Percentiles rank a stretch among this genome's conserved stretches.
Conservation (phyloP, 2,797 vertebrate genomes). For the Odontamblyopus lacepedii region DNA sequence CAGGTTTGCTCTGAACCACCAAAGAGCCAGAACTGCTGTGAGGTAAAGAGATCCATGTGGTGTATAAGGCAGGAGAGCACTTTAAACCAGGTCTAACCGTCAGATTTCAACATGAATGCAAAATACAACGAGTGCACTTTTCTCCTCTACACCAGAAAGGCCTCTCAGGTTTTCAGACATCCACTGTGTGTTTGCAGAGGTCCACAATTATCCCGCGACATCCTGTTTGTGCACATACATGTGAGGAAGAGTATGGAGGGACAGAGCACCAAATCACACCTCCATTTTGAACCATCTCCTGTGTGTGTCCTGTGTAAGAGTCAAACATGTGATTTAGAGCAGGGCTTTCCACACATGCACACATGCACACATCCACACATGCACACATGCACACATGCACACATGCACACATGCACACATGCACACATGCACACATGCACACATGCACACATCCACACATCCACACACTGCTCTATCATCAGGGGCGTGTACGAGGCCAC, state of each 20-base stretch:
- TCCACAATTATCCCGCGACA: not conserved
- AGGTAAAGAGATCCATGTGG: too few species aligned
- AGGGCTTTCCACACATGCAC: too few species aligned
- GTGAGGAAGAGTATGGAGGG: not conserved
- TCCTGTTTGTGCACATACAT: not conserved
- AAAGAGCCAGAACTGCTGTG: too few species aligned
- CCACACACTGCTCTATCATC: conserved; percentile 8
- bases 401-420: not conserved
- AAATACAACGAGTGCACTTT: not conserved
- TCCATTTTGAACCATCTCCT: not conserved
- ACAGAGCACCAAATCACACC: not conserved
- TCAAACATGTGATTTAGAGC: conserved; percentile 3
- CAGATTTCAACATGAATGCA: not conserved
- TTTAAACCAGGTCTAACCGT: too few species aligned
- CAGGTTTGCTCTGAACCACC: too few species aligned
- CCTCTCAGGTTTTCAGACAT: not conserved
- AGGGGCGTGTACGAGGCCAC: not conserved
- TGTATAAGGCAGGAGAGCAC: too few species aligned
- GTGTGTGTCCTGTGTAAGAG: not conserved
- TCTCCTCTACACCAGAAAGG: not conserved
- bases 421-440: not conserved
- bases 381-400: not conserved
- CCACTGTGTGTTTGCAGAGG: not conserved
- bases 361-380: not conserved
- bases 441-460: not conserved